Conservation (phyloP, 2,797 vertebrate species). For the Odontamblyopus lacepedii region DNA sequence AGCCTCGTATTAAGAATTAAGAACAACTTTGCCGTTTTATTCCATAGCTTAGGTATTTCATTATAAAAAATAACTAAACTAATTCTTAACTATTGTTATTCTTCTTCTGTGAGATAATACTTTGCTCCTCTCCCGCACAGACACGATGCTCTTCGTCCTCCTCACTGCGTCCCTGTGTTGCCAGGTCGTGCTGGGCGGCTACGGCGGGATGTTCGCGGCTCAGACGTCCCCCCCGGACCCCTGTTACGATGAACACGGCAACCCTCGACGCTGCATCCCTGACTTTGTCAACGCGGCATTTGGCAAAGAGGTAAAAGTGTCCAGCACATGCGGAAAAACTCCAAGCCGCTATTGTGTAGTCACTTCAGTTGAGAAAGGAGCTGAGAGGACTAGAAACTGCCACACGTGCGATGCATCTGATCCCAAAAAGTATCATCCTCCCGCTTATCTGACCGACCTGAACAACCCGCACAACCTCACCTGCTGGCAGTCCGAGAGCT, state of each 20-base stretch:
- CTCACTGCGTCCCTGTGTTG: constrained; percentile 82
- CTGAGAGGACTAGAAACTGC: constrained; percentile 89
- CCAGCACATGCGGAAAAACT: constrained; percentile 93
- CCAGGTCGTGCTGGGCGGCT: constrained; percentile 77
- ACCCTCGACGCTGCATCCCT: constrained; percentile 95
- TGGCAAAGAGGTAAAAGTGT: constrained; percentile 94
- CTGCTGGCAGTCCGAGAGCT: constrained; percentile 98
- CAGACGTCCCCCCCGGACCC: constrained; percentile 94
- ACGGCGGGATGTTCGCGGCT: constrained; percentile 92
- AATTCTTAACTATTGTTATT: too few relatives aligned
- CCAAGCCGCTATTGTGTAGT: constrained; percentile 91
- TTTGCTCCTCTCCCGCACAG: constrained; percentile 3
- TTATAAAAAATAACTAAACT: neutral
- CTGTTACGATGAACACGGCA: constrained; percentile 94
- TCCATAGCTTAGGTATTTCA: constrained; percentile 39
- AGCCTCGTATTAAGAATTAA: constrained; percentile 29
- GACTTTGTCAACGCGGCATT: constrained; percentile 99
- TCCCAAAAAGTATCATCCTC: constrained; percentile 89
- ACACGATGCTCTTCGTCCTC: constrained; percentile 46
- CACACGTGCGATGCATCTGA: constrained; percentile 93
- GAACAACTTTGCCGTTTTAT: constrained; percentile 29
- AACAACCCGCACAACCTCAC: constrained; percentile 99
- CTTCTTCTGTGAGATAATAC: neutral
- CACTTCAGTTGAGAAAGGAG: constrained; percentile 86
- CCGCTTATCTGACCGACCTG: constrained; percentile 93